Evolutionary conservation across 1,140 invertebrate genomes (phyloP), one percentile per base, ranked within the genome.

Genomic region (Procambarus virginalis): DNA sequence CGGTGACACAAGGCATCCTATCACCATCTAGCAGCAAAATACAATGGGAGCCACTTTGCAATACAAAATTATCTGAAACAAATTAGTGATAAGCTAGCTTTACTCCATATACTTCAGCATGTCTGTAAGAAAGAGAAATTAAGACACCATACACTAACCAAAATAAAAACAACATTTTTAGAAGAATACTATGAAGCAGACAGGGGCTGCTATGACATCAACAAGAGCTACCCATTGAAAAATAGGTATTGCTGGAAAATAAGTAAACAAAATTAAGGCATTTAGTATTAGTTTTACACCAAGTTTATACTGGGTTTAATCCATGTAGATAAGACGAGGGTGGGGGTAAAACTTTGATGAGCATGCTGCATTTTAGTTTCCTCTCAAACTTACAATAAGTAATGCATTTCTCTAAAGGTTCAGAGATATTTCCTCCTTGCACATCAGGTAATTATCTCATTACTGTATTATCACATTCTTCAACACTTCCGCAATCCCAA

Each of bases 71-170:
- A 73, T 34, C 68, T 73, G 68, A 73, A 73, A 73, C 34, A 73
- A 73, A 73, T 73, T 22, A 34, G n/a, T 73, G n/a, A n/a, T 8
- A 73, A 73, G 34, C 68, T 73, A 73, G 60, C 58, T 68, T 17
- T 82, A 55, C 80, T 68, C 20, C 80, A 49, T 5, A 82, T 68
- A 82, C 58, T 51, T 48, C 58, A 22, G 45, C 80, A 68, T 46
- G 58, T 82, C 80, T 82, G 80, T 82, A 82, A 82, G 22, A 82
- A 82, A 82, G 80, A 58, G 58, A 82, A 60, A 68, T 82, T 68
- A 82, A 68, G 34, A 82, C 58, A n/a, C 55, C 80, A 82, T 20
- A 68, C 51, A 58, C 78, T 79, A 81, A 20, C 68, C n/a, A 64
- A 60, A 14, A 82, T 60, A 68, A 60, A 81, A 46, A 22, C 20